Evolutionary conservation across 1,140 invertebrate genomes (phyloP), one percentile per base, ranked within the genome.

Genomic region (Trypoxylus dichotomus): DNA sequence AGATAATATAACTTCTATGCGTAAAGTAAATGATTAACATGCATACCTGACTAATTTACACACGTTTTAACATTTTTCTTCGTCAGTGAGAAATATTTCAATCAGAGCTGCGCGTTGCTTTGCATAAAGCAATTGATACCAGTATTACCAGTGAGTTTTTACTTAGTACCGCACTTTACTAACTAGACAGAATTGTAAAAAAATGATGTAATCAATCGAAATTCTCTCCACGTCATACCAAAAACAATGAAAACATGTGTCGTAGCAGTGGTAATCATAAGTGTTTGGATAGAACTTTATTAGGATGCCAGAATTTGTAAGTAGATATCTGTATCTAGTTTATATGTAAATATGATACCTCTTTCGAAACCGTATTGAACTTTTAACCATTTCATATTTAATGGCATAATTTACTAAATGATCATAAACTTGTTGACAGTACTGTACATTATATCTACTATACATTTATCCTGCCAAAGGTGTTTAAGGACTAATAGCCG

Each of bases 251-350:
- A 19, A 19, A 7, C 3, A 19, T 19, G n/a, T 47, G 43, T 63
- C 6, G 13, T 27, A 19, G 13, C 19, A 21, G 60, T 63, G 60
- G 7, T 25, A 63, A 47, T 37, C 10, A 37, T 19, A 47, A 47
- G 60, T 63, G 19, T 7, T 19, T 63, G 60, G 60, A 63, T 63
- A 11, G 8, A 24, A 11, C 8, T 8, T 63, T 63, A 63, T 63
- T 63, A 63, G 60, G 60, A 63, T 63, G 60, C 60, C 60, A 63
- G 60, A 63, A 63, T 24, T 63, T 63, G 60, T 63, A 63, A 63
- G 60, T 63, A 63, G 60, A 13, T 47, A 19, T 47, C 11, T 8
- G 5, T 37, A 37, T 37, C 32, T 37, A 37, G 32, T 37, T 37
- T 37, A 37, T n/a, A n/a, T n/a, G n/a, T n/a, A n/a, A n/a, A n/a